These are phyloP conservation scores for Tragelaphus strepsiceros DNA, from an alignment of 2,113 vertebrate species.

Conservation along the genomic window DNA sequence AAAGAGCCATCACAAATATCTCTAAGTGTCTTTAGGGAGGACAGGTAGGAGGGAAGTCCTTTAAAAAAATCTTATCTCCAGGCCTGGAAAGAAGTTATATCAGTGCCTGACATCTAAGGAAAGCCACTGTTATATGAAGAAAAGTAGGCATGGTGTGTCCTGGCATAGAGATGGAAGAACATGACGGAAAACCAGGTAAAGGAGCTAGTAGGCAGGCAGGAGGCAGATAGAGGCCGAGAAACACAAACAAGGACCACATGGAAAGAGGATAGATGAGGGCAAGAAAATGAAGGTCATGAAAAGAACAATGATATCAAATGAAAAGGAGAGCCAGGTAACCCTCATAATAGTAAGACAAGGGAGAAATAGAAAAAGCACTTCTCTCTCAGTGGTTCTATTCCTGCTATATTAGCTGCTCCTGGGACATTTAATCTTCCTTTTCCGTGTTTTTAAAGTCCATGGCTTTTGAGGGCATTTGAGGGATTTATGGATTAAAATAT, in stretches of 20 bases:
- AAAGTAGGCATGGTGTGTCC: not conserved
- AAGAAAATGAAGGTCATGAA: not conserved
- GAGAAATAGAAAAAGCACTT: not conserved
- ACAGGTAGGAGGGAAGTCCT: not conserved
- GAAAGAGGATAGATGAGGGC: not conserved
- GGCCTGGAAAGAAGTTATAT: not conserved
- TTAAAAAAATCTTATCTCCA: not conserved
- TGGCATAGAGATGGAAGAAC: not conserved
- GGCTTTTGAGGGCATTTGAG: conserved; percentile 15
- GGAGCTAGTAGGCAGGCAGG: not conserved
- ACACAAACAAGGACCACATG: not conserved
- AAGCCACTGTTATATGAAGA: not conserved
- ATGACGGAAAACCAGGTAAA: not conserved
- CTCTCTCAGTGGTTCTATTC: not conserved
- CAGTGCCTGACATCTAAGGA: not conserved
- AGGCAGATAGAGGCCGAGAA: not conserved
- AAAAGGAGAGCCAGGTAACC: not conserved
- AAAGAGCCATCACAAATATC: not conserved
- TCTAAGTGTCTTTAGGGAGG: not conserved
- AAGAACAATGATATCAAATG: not conserved
- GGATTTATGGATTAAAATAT: conserved; percentile 48
- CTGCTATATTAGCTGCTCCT: conserved; percentile 13
- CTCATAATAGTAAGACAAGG: not conserved
- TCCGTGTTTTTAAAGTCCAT: not conserved
- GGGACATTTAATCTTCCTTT: conserved; percentile 33